phyloP scores from a whole-genome alignment of 2,888 invertebrate species.

The Arctia plantaginis region DNA sequence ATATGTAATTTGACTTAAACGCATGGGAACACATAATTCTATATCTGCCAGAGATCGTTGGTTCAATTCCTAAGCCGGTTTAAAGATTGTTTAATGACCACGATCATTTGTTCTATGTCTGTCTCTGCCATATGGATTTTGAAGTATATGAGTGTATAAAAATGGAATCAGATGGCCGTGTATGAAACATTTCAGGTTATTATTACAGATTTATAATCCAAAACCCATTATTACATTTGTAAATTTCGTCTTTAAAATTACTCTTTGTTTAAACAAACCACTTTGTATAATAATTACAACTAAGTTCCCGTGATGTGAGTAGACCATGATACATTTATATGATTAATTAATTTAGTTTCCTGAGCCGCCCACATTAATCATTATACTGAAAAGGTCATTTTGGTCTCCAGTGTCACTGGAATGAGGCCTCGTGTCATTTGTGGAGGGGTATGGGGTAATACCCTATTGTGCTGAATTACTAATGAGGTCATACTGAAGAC shows the following conservation, averaged over 20 bases:
- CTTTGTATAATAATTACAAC: slow-evolving; percentile 13
- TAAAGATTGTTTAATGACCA: no score
- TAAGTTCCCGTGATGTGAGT: slow-evolving; percentile 11
- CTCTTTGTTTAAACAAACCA: slow-evolving; percentile 6
- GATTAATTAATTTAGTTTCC: slow-evolving; percentile 29
- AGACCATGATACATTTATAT: slow-evolving; percentile 16
- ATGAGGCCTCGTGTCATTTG: slow-evolving; percentile 11
- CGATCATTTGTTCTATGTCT: no score
- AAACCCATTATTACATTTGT: neutral
- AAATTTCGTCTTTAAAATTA: neutral
- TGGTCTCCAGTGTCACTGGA: slow-evolving; percentile 11
- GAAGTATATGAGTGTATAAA: no score
- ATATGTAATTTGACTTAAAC: no score
- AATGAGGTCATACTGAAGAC: slow-evolving; percentile 5
- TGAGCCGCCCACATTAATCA: slow-evolving; percentile 21
- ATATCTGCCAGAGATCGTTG: no score
- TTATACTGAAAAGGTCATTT: slow-evolving; percentile 24
- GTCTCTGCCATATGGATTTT: no score
- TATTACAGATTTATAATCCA: neutral
- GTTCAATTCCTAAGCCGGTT: no score
- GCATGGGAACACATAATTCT: no score
- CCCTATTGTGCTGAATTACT: slow-evolving; percentile 16
- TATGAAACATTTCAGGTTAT: no score
- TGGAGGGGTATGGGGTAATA: neutral
- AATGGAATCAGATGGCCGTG: no score